phyloP scores from a whole-genome alignment of 2,113 vertebrate genomes.

The Circaetus gallicus region DNA sequence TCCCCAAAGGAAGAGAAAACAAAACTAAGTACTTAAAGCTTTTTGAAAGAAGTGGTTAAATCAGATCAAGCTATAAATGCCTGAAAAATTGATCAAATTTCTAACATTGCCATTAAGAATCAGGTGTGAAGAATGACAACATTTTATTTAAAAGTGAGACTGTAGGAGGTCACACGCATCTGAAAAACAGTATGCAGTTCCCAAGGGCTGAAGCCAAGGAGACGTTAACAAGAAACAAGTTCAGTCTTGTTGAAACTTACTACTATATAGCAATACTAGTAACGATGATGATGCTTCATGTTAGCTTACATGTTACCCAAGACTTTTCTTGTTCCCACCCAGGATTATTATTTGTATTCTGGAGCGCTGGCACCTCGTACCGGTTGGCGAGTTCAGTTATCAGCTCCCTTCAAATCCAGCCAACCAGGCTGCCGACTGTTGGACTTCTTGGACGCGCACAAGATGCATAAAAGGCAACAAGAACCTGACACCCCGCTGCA shows the following conservation, averaged over 20 bases:
- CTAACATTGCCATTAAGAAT: neutral
- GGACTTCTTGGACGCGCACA: neutral
- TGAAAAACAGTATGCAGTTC: neutral
- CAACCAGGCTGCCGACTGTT: slow-evolving; percentile 49
- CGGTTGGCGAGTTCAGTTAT: slow-evolving; percentile 46
- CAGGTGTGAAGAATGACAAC: neutral
- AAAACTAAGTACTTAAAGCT: neutral
- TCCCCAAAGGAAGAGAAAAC: neutral
- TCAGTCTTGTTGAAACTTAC: neutral
- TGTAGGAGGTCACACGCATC: neutral
- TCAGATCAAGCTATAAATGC: neutral
- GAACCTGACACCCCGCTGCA: neutral
- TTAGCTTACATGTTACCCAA: neutral
- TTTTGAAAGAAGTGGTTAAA: neutral
- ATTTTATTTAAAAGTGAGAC: neutral
- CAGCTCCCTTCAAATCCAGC: slow-evolving; percentile 66
- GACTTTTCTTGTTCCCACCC: neutral
- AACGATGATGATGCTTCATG: neutral
- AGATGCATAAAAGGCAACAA: slow-evolving; percentile 1
- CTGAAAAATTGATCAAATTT: accelerated
- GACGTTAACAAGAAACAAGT: neutral
- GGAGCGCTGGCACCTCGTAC: neutral
- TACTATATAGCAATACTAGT: neutral
- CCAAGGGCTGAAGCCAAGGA: neutral
- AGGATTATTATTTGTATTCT: slow-evolving; percentile 22